Evolutionary conservation across 2,113 vertebrate species (phyloP).

Genomic region (Sander lucioperca): DNA sequence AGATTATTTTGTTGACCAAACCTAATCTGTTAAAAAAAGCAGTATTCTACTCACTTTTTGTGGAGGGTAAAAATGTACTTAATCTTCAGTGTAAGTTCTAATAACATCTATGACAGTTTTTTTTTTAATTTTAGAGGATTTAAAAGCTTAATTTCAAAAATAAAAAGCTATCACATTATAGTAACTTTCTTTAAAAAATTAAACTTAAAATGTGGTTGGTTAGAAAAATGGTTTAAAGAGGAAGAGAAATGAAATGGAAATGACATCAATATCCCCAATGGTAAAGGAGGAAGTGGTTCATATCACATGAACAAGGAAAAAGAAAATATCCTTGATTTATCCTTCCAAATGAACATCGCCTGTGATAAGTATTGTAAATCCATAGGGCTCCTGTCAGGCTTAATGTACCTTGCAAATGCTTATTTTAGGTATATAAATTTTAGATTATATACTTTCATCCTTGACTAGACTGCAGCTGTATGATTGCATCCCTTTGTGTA

Average conservation of each 20-base stretch:
- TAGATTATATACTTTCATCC: slow-evolving; percentile 11
- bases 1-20: neutral
- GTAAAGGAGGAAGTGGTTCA: neutral
- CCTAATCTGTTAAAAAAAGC: neutral
- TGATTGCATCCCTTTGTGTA: neutral
- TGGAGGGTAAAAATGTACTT: neutral
- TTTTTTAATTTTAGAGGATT: neutral
- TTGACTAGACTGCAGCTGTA: slow-evolving; percentile 23
- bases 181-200: neutral
- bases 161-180: neutral
- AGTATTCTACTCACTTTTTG: neutral
- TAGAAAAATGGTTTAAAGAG: slow-evolving; percentile 8
- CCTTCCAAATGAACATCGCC: slow-evolving; percentile 3
- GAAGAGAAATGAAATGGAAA: neutral
- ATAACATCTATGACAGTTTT: neutral
- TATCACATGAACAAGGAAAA: slow-evolving; percentile 16
- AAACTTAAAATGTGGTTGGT: neutral
- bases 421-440: slow-evolving; percentile 19
- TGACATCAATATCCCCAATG: neutral
- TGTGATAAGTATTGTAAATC: slow-evolving; percentile 26
- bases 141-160: neutral
- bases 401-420: slow-evolving; percentile 31
- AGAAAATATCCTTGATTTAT: slow-evolving; percentile 18
- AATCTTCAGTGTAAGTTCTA: neutral
- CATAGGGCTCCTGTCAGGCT: neutral